Evolutionary conservation across 2,797 vertebrate species (phyloP).

Genomic region (Sebastes aleutianus): DNA sequence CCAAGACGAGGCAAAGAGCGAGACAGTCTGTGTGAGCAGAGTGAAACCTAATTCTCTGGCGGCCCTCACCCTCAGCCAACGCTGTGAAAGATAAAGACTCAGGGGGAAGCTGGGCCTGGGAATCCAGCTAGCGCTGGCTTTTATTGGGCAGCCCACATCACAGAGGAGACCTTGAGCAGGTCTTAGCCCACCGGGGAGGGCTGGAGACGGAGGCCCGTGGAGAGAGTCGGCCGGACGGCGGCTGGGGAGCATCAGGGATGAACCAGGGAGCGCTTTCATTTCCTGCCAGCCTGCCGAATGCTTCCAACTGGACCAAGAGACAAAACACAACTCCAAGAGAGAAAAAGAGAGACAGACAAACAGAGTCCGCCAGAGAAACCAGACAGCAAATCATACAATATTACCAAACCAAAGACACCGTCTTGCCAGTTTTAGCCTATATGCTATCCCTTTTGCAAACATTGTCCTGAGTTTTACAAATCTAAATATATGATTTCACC

Average conservation of each 20-base stretch:
- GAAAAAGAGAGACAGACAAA: conserved; percentile 17
- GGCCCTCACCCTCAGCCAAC: conserved; percentile 41
- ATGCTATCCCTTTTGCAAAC: neutral
- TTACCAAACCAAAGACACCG: neutral
- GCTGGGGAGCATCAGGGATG: conserved; percentile 58
- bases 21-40: conserved; percentile 45
- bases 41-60: conserved; percentile 59
- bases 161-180: conserved; percentile 70
- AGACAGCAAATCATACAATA: conserved; percentile 17
- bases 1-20: conserved; percentile 19
- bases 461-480: neutral
- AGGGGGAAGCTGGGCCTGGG: conserved; percentile 61
- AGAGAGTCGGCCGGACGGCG: conserved; percentile 51
- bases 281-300: conserved; percentile 69
- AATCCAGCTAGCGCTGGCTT: conserved; percentile 60
- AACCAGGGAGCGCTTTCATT: conserved; percentile 71
- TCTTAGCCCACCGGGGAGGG: conserved; percentile 62
- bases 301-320: conserved; percentile 69
- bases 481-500: neutral
- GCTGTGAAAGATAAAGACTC: conserved; percentile 68
- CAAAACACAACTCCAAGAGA: conserved; percentile 42
- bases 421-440: neutral
- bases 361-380: conserved; percentile 12
- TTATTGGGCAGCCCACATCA: conserved; percentile 68
- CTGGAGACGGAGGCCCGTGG: conserved; percentile 61